Evolutionary conservation across 2,113 vertebrate species (phyloP), one percentile per base, ranked within the genome.

Genomic region (Crotalus viridis): DNA sequence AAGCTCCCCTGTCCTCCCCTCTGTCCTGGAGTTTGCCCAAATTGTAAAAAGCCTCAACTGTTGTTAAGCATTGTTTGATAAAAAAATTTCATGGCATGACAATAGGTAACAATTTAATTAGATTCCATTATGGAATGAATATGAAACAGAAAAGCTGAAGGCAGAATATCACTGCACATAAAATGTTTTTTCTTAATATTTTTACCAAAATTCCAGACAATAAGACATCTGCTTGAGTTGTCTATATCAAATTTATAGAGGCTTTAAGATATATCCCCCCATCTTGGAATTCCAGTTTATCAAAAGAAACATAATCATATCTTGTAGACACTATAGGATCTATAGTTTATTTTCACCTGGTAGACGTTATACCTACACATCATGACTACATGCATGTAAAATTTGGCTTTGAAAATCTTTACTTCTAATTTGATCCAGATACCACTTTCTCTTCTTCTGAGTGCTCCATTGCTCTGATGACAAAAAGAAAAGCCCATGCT

Each of bases 311-410:
- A 57, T 21, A 59, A 52, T 48, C 9, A 5, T 85, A 54, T 89
- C 74, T 89, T 93, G n/a, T 59, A 85, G 54, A 54, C 55, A 85
- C 39, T 87, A 89, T 87, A 89, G 46, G 5, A 15, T 43, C 69
- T 89, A 6, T 39, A 90, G 92, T 93, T 93, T 91, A 33, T 85
- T 56, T 93, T 91, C 90, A 91, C n/a, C 64, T 89, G 55, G 69
- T 91, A 85, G 90, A 89, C 10, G 48, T 89, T 91, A 61, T 57
- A 33, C 22, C 90, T 64, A 91, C 39, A 33, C 39, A 90, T 48
- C 55, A 90, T 92, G 88, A 85, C 85, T 93, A 46, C 43, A 64
- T 55, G n/a, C 85, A 51, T 91, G 19, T 89, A 69, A 57, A 89
- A 43, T 48, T 86, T 86, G 85, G 39, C 87, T 85, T 91, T 93